Percentiles rank a stretch among this genome's conserved stretches.
Conservation (phyloP, 2,888 invertebrate genomes). For the Phlogophora meticulosa region DNA sequence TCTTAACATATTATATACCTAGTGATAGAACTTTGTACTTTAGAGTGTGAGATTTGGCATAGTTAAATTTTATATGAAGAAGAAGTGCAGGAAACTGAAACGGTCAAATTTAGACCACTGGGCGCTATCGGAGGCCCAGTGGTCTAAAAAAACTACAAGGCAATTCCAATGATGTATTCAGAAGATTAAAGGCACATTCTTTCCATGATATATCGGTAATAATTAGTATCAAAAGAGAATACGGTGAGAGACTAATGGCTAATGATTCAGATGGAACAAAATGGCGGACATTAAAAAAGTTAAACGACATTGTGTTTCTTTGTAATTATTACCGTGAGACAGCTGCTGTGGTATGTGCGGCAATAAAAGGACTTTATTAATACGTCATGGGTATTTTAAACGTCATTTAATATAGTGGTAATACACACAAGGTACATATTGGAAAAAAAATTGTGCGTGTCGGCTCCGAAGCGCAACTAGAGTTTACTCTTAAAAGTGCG, state of each 20-base stretch:
- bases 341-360: conserved; percentile 21
- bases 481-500: too few relatives aligned
- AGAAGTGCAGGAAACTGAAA: neutral
- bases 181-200: conserved; percentile 56
- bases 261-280: conserved; percentile 55
- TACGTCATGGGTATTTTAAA: conserved; percentile 13
- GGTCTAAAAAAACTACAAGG: conserved; percentile 17
- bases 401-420: neutral
- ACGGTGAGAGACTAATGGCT: conserved; percentile 57
- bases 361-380: conserved; percentile 7
- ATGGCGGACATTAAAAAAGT: conserved; percentile 52
- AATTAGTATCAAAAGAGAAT: conserved; percentile 61
- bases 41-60: too few relatives aligned
- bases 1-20: too few relatives aligned
- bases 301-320: conserved; percentile 43
- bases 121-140: too few relatives aligned
- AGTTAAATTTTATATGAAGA: too few relatives aligned
- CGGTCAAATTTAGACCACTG: neutral
- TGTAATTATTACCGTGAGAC: conserved; percentile 36
- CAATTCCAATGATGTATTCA: conserved; percentile 35
- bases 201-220: conserved; percentile 48
- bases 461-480: too few relatives aligned
- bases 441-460: too few relatives aligned
- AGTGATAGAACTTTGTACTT: too few relatives aligned
- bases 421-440: neutral